Evolutionary conservation across 35 echinoderm and acorn worm genomes (phyloP), one percentile per base, ranked within the genome.

Genomic region (Apostichopus parvimensis): DNA sequence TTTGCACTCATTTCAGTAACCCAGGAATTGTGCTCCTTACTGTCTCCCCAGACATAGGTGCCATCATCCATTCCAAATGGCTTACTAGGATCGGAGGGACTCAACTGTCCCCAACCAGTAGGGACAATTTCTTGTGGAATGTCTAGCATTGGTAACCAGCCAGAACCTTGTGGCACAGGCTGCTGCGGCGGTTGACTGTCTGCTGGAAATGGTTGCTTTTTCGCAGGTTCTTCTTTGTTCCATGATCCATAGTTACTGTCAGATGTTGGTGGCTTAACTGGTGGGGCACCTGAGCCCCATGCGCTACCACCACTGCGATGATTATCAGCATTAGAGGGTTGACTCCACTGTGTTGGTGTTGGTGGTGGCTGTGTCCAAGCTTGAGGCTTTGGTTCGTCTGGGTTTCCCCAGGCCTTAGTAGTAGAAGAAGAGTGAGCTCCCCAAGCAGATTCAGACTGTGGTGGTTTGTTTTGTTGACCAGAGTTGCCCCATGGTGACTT

Each of bases 11-110:
- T 91, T 79, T 91, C 72, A 45, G 92, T 84, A 22, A 98, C 78
- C 79, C 94, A 88, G 18, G 83, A 57, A 80, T 99, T 99, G 91
- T 99, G 97, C 78, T 99, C 95, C 55, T 53, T 92, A 57, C 91
- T 90, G 79, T 99, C 95, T 56, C 97, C 97, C 97, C 97, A 99
- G 57, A 94, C 93, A 76, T 92, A 94, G 25, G 97, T 99, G 18
- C 97, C 97, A 96, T 99, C 95, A 77, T 99, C 97, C 13, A 92
- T 87, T 56, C 90, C 72, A 55, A 89, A 85, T 25, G 86, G 90
- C 61, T 92, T 87, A 54, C 79, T 59, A 12, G 65, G 59, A 5
- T 80, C 86, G 17, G 57, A 53, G 34, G 92, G 83, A 17, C 79
- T 80, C 12, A 88, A 53, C 18, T 93, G 92, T 54, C 94, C 96